These are phyloP conservation scores for Podarcis siculus DNA, from an alignment of 2,797 vertebrate species.

Conservation along the genomic window DNA sequence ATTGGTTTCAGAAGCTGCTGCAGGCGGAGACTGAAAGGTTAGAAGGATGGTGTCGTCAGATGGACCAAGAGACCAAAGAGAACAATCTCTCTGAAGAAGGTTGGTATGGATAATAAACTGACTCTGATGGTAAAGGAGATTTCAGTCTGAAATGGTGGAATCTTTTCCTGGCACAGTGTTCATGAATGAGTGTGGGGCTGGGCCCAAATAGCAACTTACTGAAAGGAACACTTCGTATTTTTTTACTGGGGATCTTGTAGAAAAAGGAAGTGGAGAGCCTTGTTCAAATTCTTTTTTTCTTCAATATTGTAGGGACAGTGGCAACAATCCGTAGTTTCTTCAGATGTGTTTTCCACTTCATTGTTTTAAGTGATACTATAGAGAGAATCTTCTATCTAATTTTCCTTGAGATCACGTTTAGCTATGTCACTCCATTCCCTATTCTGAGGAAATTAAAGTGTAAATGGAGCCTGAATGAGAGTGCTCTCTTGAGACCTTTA, in stretches of 20 bases:
- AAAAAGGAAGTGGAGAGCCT: neutral
- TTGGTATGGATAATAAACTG: conserved; percentile 61
- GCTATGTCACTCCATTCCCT: too few species aligned
- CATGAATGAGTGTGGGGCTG: neutral
- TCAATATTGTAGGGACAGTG: neutral
- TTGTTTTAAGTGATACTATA: neutral
- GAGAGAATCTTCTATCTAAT: too few species aligned
- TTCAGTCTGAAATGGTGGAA: neutral
- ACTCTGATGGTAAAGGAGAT: neutral
- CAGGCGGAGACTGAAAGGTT: conserved; percentile 95
- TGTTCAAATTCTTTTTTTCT: neutral
- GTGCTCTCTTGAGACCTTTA: neutral
- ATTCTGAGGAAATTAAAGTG: neutral
- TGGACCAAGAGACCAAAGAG: conserved; percentile 98
- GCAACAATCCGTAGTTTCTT: neutral
- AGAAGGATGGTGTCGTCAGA: conserved; percentile 98
- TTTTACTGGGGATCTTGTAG: neutral
- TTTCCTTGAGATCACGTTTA: neutral
- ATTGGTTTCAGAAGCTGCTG: conserved; percentile 98
- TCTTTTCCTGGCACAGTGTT: neutral
- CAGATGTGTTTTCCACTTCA: neutral
- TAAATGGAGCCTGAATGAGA: neutral
- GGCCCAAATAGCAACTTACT: accelerated
- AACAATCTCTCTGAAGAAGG: conserved; percentile 97
- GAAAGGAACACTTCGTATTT: neutral